Base-by-base conservation (phyloP, 2,888 invertebrate species). In the Melinopterus prodromus region DNA sequence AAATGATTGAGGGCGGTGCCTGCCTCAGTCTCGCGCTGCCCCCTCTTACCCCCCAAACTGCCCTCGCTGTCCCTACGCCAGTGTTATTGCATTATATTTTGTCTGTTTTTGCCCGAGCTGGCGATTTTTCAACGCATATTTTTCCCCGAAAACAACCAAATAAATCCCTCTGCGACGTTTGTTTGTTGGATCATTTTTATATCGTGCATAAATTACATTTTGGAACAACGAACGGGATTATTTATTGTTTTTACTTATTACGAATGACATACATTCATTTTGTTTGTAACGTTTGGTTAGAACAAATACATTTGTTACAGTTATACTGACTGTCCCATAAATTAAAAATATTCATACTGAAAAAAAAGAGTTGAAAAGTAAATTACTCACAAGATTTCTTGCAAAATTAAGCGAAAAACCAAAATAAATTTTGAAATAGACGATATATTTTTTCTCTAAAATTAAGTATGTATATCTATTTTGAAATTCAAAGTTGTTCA, bases 1-100 rank as follows among this genome's bases (percentile, higher is more conserved):
- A 90, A 90, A 90, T 90, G 89, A 90, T 89, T 89, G 89, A 89
- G 88, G 88, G 88, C 87, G 88, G 88, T 86, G 86, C 69, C 75
- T 74, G 74, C 71, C 79, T 74, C 70, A 16, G 78, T 72, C 72
- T 72, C 71, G 37, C 78, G 71, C 70, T 37, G 37, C 79, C 74
- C 77, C 69, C 36, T 26, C 77, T 16, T 79, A 70, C 70, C 75
- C 70, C 15, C 70, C 76, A 6, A 7, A 71, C 71, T 16, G 35
- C 74, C 74, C 35, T n/a, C 74, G 74, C 16, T 71, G 71, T 16
- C 37, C 35, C 36, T 36, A 35, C 74, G 74, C 26, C 74, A 26
- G 26, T 37, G 74, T 74, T 74, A 74, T 74, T 74, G 74, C 37
- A 37, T 74, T 74, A 74, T 74, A 36, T 37, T 74, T 74, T 37